Evolutionary conservation across 2,113 vertebrate genomes (phyloP).

Genomic region (Neotragus moschatus): DNA sequence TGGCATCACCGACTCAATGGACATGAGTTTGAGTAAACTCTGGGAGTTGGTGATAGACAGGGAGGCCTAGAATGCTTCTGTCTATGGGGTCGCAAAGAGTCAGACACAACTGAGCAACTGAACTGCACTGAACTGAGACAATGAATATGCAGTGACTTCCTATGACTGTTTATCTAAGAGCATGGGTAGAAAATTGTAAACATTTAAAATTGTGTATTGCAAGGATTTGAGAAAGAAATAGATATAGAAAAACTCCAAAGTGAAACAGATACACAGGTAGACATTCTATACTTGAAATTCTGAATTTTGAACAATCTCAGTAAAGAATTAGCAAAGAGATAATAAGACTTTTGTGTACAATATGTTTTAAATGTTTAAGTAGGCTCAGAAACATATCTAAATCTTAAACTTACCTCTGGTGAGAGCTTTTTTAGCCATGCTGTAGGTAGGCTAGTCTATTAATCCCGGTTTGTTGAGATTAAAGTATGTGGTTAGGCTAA

Average conservation of each 20-base stretch:
- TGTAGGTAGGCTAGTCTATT: neutral
- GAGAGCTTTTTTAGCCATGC: neutral
- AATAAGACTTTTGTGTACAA: neutral
- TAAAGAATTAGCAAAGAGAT: neutral
- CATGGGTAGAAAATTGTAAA: neutral
- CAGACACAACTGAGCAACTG: too few relatives aligned
- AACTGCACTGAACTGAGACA: neutral
- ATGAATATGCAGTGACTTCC: neutral
- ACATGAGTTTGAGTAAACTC: too few relatives aligned
- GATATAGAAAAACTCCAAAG: neutral
- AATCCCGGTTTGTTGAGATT: constrained; percentile 30
- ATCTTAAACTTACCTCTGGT: neutral
- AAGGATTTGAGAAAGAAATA: neutral
- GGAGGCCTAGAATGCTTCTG: too few relatives aligned
- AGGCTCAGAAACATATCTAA: neutral
- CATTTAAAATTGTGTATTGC: neutral
- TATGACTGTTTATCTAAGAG: neutral
- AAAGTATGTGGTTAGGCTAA: constrained; percentile 21
- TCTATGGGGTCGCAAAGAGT: too few relatives aligned
- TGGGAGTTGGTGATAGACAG: too few relatives aligned
- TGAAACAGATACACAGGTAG: neutral
- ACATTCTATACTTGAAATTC: neutral
- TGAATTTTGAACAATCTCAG: neutral
- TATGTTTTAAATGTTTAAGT: neutral
- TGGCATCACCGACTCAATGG: too few relatives aligned